Percentiles rank a stretch among this genome's conserved stretches.
Conservation (phyloP, 64 coral and sea anemone species). For the Montipora efflorescens region DNA sequence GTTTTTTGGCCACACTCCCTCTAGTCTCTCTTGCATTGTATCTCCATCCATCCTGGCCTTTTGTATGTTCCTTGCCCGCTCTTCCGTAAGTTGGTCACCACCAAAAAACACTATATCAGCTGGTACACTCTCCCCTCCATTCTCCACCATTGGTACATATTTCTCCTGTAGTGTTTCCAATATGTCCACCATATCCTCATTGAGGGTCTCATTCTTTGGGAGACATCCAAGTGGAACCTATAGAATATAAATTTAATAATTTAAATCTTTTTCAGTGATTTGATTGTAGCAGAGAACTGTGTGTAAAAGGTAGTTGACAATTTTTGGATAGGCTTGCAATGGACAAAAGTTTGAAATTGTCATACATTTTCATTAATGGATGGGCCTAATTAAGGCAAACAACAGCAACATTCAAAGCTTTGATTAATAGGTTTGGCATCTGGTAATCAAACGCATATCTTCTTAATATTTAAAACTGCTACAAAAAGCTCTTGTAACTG, state of each 20-base stretch:
- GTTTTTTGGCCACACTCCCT: slow-evolving; percentile 63
- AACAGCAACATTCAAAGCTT: slow-evolving; percentile 16
- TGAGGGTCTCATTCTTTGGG: slow-evolving; percentile 74
- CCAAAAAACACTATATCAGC: slow-evolving; percentile 74
- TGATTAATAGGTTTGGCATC: slow-evolving; percentile 17
- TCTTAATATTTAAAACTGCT: slow-evolving; percentile 5
- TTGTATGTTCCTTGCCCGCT: slow-evolving; percentile 65
- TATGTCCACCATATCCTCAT: slow-evolving; percentile 85
- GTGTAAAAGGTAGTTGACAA: slow-evolving; percentile 9
- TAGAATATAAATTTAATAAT: slow-evolving; percentile 7
- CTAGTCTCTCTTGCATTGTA: slow-evolving; percentile 36
- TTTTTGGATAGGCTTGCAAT: slow-evolving; percentile 25
- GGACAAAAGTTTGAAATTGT: neutral
- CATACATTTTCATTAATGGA: neutral
- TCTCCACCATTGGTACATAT: slow-evolving; percentile 63
- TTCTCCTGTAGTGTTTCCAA: slow-evolving; percentile 61
- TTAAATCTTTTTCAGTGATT: neutral
- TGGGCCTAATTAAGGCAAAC: slow-evolving; percentile 1
- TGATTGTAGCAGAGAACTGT: neutral
- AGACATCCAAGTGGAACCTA: slow-evolving; percentile 69
- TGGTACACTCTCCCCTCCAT: slow-evolving; percentile 10
- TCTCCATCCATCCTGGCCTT: slow-evolving; percentile 63
- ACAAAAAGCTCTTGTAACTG: neutral
- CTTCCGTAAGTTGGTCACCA: slow-evolving; percentile 61
- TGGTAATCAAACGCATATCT: slow-evolving; percentile 7